These are phyloP conservation scores for Boulengeromyrus knoepffleri DNA, from an alignment of 2,113 vertebrate genomes.

Conservation along the genomic window DNA sequence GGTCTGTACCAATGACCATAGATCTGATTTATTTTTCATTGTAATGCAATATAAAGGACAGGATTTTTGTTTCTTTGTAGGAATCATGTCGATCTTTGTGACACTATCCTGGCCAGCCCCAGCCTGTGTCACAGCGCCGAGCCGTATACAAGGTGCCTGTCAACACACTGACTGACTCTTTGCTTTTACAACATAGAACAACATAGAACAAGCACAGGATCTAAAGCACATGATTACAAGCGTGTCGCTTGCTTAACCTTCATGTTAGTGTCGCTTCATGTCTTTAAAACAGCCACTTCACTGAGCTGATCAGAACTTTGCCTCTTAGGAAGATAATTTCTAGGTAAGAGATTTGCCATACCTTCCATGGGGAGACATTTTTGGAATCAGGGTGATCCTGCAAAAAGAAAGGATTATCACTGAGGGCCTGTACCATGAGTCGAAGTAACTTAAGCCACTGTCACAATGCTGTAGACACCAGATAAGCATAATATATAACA, in stretches of 20 bases:
- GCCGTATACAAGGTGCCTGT: neutral
- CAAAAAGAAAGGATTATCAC: constrained; percentile 13
- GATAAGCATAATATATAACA: neutral
- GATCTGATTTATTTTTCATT: neutral
- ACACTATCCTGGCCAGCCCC: neutral
- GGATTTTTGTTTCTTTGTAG: neutral
- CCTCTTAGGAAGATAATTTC: neutral
- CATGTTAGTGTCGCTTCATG: neutral
- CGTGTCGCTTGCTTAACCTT: neutral
- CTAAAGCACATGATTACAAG: neutral
- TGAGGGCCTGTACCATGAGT: neutral
- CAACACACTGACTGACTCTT: neutral
- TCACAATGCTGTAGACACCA: neutral
- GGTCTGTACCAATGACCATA: neutral
- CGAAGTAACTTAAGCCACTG: neutral
- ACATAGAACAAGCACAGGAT: neutral
- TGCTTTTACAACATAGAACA: neutral
- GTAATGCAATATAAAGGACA: neutral
- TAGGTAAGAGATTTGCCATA: constrained; percentile 42
- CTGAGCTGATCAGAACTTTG: neutral
- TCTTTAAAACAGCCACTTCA: neutral
- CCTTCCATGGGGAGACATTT: constrained; percentile 94
- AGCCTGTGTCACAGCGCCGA: neutral
- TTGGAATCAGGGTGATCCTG: constrained; percentile 90
- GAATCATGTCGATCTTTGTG: neutral